Evolutionary conservation across 2,888 invertebrate genomes (phyloP).

Genomic region (Epirrita christyi): DNA sequence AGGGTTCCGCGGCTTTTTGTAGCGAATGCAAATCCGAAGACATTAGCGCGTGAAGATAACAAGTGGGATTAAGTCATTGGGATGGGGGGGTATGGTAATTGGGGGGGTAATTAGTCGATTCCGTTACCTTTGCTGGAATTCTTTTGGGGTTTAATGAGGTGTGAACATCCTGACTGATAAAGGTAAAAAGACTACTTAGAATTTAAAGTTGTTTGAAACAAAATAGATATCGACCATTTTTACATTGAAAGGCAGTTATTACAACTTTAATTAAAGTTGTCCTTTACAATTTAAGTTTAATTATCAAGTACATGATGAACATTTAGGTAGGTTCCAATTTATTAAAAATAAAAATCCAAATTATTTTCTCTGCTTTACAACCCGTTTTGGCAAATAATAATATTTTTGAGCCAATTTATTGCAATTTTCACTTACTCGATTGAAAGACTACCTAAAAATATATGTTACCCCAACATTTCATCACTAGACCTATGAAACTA

Average conservation of each 20-base stretch:
- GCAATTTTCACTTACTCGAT: conserved; percentile 13
- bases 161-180: neutral
- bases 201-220: too few species aligned
- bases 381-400: too few species aligned
- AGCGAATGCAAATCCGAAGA: conserved; percentile 74
- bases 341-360: too few species aligned
- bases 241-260: too few species aligned
- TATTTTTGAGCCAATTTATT: too few species aligned
- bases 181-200: neutral
- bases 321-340: too few species aligned
- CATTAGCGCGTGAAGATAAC: conserved; percentile 81
- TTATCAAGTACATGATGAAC: too few species aligned
- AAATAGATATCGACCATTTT: too few species aligned
- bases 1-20: conserved; percentile 25
- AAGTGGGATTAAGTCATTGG: conserved; percentile 74
- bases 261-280: too few species aligned
- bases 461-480: conserved; percentile 6
- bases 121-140: conserved; percentile 25
- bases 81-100: conserved; percentile 39
- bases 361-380: too few species aligned
- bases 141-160: conserved; percentile 17
- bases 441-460: conserved; percentile 20
- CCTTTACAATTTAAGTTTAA: too few species aligned
- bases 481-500: conserved; percentile 22
- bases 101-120: conserved; percentile 58